Evolutionary conservation across 2,888 invertebrate genomes (phyloP), one percentile per base, ranked within the genome.

Genomic region (Drosophila picticornis): DNA sequence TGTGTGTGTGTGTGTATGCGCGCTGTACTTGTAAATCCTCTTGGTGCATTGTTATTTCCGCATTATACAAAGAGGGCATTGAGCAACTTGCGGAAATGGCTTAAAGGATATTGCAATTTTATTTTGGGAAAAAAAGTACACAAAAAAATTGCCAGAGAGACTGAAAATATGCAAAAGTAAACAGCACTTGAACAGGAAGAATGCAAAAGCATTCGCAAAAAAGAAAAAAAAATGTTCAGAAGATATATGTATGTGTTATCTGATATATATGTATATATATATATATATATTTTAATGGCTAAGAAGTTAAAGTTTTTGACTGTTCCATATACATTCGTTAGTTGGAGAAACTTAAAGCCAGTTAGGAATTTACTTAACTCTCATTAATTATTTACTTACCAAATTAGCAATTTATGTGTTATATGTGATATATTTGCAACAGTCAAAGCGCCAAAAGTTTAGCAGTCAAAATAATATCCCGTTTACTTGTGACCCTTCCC

Each of bases 21-120:
- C n/a, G 57, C 59, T 78, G 76, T 64, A 59, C 64, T 69, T 60
- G 70, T 60, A 72, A 64, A 66, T 72, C 69, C 73, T 57, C 75
- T 75, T 73, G 81, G 71, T 73, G 71, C 83, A 87, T 85, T 87
- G 86, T 87, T 86, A 90, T 87, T 85, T 87, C 90, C 87, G 90
- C 82, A 88, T 81, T 83, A 71, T 75, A 75, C 76, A 79, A 77
- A 75, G 72, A 75, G 78, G 75, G 72, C 88, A 90, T 75, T 71
- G 77, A 83, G 75, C 77, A 83, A 78, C 81, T 80, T 83, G 86
- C 90, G 88, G 87, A 87, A 88, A 90, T 88, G 72, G 88, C 88
- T 90, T 83, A 74, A 82, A 86, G 90, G 90, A 88, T 90, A 88
- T 88, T 83, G 84, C 90, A 88, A 75, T 76, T 77, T 80, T 73